Percentiles rank a stretch among this genome's conserved stretches.
Conservation (phyloP, 2,113 vertebrate genomes). For the Sorex fumeus region DNA sequence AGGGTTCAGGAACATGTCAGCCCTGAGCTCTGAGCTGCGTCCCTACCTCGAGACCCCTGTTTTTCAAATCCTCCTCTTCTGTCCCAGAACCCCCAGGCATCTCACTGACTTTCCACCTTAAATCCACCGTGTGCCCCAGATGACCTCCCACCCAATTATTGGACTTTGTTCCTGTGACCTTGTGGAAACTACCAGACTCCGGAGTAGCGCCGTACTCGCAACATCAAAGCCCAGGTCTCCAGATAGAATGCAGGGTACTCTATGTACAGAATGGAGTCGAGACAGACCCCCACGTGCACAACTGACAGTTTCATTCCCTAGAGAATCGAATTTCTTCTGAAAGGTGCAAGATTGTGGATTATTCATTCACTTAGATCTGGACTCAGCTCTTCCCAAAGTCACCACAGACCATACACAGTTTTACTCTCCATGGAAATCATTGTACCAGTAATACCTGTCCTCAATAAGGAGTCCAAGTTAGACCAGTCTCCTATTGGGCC, state of each 20-base stretch:
- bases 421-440: not conserved
- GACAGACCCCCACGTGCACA: not conserved
- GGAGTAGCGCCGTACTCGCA: not conserved
- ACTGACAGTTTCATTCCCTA: not conserved
- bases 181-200: not conserved
- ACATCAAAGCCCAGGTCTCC: not conserved
- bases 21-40: not conserved
- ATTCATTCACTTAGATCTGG: not conserved
- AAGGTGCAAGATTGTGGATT: not conserved
- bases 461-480: conserved; percentile 26
- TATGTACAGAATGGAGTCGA: not conserved
- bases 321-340: not conserved
- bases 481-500: not conserved
- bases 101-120: not conserved
- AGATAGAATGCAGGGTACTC: not conserved
- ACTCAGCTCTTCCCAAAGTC: conserved; percentile 41
- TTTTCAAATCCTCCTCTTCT: not conserved
- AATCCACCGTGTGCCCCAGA: not conserved
- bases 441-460: not conserved
- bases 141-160: not conserved
- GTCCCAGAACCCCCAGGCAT: not conserved
- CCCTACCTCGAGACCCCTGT: not conserved
- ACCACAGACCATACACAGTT: not conserved
- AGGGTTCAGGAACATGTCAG: not conserved
- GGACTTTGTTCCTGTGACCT: not conserved